phyloP scores from a whole-genome alignment of 2,113 vertebrate species.

The Cervus canadensis region DNA sequence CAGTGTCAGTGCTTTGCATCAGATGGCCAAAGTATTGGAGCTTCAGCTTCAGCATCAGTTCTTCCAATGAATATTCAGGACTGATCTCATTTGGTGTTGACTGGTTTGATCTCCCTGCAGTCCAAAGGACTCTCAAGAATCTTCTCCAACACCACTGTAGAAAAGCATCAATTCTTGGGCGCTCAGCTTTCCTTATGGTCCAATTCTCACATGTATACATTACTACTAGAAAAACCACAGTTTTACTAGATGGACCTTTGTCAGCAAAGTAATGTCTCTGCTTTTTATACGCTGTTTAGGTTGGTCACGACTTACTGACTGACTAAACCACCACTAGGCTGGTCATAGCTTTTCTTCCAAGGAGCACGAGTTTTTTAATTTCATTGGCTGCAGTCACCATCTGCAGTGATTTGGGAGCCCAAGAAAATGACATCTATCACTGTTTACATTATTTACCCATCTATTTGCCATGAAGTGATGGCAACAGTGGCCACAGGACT shows the following conservation, averaged over 20 bases:
- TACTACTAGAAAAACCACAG: not conserved
- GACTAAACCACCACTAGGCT: not conserved
- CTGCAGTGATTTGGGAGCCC: not conserved
- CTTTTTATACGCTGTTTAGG: not conserved
- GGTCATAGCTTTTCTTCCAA: not conserved
- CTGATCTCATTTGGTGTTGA: not conserved
- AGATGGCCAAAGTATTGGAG: not conserved
- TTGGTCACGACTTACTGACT: not conserved
- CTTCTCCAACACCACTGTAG: not conserved
- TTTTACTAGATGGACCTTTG: not conserved
- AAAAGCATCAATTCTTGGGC: not conserved
- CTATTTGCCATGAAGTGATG: not conserved
- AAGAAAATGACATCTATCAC: rapidly evolving
- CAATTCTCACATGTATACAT: not conserved
- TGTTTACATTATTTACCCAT: not conserved
- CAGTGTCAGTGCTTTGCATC: not conserved
- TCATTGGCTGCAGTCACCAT: not conserved
- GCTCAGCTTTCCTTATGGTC: not conserved
- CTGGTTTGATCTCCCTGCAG: not conserved
- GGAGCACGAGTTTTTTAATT: not conserved
- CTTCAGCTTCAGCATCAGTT: not conserved
- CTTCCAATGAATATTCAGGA: not conserved
- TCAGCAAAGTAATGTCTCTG: not conserved
- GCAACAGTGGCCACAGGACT: not conserved
- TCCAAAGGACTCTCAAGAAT: not conserved